phyloP scores from a whole-genome alignment of 2,113 vertebrate genomes.

The Empidonax alnorum region DNA sequence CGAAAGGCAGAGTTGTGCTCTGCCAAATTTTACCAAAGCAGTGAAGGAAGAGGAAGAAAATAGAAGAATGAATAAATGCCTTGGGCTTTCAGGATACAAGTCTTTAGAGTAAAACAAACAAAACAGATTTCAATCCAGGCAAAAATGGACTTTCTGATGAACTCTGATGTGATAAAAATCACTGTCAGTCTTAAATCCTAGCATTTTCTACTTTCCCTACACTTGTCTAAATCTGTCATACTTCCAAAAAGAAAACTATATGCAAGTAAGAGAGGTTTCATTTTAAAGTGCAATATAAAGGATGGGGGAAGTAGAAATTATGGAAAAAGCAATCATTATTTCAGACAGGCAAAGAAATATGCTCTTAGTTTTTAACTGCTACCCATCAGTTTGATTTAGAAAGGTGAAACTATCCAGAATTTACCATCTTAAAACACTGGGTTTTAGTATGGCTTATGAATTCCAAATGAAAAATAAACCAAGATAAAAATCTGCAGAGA shows the following conservation, averaged over 20 bases:
- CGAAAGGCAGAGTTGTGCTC: not conserved
- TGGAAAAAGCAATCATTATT: not conserved
- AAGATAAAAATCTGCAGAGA: not conserved
- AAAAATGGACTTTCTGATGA: not conserved
- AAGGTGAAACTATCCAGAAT: not conserved
- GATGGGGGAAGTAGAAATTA: rapidly evolving
- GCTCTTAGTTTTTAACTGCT: not conserved
- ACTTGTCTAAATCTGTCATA: not conserved
- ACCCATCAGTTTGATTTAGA: not conserved
- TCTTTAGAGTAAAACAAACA: not conserved
- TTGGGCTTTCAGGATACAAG: not conserved
- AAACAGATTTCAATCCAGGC: not conserved
- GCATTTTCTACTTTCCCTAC: not conserved
- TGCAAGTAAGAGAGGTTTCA: not conserved
- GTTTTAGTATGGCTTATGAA: not conserved
- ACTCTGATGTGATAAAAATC: not conserved
- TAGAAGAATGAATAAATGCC: not conserved
- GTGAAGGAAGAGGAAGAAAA: not conserved
- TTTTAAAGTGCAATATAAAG: not conserved
- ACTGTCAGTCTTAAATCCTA: not conserved
- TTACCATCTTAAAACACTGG: not conserved
- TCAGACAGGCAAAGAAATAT: not conserved
- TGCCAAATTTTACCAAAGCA: not conserved
- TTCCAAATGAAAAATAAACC: not conserved
- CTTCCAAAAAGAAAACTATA: not conserved